These are phyloP conservation scores for Lepidotrigona ventralis DNA, from an alignment of 1,140 invertebrate species.

Conservation along the genomic window DNA sequence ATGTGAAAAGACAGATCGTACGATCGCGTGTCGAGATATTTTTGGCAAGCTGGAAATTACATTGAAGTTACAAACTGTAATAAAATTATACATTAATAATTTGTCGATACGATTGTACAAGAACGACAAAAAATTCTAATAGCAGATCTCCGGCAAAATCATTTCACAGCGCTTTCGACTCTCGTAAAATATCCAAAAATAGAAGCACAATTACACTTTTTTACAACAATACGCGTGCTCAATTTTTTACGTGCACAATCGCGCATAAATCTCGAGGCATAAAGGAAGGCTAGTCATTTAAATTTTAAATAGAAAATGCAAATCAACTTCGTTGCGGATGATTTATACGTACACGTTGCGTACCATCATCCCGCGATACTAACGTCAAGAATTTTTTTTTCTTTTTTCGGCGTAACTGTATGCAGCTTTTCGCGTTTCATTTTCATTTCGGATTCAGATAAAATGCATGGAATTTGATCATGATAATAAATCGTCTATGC, in stretches of 20 bases:
- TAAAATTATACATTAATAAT: background rate
- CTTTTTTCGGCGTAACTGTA: background rate
- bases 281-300: background rate
- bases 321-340: background rate
- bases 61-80: background rate
- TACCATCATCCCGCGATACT: background rate
- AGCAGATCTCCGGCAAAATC: background rate
- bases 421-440: background rate
- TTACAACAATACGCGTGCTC: background rate
- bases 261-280: background rate
- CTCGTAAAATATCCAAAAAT: background rate
- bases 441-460: background rate
- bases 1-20: conserved; percentile 65
- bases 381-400: background rate
- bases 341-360: background rate
- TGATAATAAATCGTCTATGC: background rate
- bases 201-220: background rate
- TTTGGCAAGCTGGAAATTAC: conserved; percentile 68
- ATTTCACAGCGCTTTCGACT: background rate
- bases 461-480: background rate
- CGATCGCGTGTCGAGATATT: conserved; percentile 46
- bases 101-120: too few relatives aligned
- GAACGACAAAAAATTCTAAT: background rate
- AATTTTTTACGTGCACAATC: background rate
- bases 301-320: conserved; percentile 8